Base-by-base conservation (phyloP, 2,113 vertebrate species). In the Suncus etruscus region DNA sequence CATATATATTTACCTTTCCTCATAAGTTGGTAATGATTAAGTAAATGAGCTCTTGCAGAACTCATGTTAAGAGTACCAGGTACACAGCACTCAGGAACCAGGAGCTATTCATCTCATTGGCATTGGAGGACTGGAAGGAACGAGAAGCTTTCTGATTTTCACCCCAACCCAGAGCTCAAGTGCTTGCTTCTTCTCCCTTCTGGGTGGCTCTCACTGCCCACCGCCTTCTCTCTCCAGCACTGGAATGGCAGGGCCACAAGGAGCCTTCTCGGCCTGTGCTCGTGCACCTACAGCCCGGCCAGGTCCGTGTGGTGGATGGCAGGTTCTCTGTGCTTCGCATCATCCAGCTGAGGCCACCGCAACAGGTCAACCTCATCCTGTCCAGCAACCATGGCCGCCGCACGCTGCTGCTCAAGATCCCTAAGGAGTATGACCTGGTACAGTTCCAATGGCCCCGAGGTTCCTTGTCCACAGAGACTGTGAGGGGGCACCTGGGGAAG, bases 391-490 rank as follows among this genome's bases (percentile, higher is more conserved):
- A 24, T 0, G 94, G 97, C 8, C 47, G 2, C 0, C 96, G 93
- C 24, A 89, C 95, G 22, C 96, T 98, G 74, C 94, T 98, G 85
- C 97, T 98, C 54, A 98, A 98, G 97, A 97, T 98, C 27, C 97
- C 97, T 27, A 98, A 98, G 92, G 98, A 98, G 74, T 97, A 97
- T 22, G 98, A 98, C 96, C 96, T 98, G 97, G 98, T 98, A 96
- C 90, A 51, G 32, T 45, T 66, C 54, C 31, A 32, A 24, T 22
- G 10, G 48, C 22, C 65, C 66, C 27, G 48, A 51, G 29, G 25
- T 81, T 29, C n/a, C 51, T 54, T 48, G 39, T 78, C 65, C 11
- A 3, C 8, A 70, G 51, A 69, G 48, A 25, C 3, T 11, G 3
- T 12, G 6, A 68, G 9, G 48, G 83, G 54, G 68, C 32, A 73